Evolutionary conservation across 2,888 invertebrate species (phyloP).

Genomic region (Amphipyra berbera): DNA sequence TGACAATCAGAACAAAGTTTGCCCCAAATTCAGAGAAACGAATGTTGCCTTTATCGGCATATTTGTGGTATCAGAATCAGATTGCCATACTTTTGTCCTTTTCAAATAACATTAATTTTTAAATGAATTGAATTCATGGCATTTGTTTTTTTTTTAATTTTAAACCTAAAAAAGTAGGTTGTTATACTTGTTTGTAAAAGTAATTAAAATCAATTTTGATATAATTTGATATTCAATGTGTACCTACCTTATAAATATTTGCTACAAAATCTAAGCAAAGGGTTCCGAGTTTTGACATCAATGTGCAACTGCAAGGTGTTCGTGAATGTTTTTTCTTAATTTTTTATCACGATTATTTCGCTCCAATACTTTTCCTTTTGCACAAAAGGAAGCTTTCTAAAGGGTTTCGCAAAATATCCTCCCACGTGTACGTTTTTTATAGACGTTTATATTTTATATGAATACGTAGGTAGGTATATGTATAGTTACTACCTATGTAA

Average conservation of each 20-base stretch:
- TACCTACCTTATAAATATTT: background rate
- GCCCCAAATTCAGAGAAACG: conserved; percentile 23
- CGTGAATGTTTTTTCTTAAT: conserved; percentile 61
- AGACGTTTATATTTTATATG: too few species aligned
- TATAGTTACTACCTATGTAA: too few species aligned
- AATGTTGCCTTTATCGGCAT: background rate
- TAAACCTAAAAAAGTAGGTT: background rate
- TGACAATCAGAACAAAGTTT: conserved; percentile 25
- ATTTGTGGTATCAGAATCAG: background rate
- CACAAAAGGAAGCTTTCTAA: conserved; percentile 78
- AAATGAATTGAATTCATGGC: background rate
- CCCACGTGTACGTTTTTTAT: conserved; percentile 67
- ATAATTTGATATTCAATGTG: background rate
- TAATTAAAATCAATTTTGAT: background rate
- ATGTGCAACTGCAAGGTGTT: conserved; percentile 74
- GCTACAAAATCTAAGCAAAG: conserved; percentile 59
- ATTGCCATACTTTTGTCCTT: too few species aligned
- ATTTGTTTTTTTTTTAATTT: background rate
- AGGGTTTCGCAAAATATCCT: conserved; percentile 86
- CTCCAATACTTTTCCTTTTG: conserved; percentile 83
- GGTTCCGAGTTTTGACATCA: conserved; percentile 70
- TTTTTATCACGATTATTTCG: conserved; percentile 80
- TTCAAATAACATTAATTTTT: too few species aligned
- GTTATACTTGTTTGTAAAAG: background rate
- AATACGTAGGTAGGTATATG: too few species aligned